Percentiles rank a stretch among this genome's conserved stretches.
Evolutionary conservation across 1,140 invertebrate species (phyloP).

Genomic region (Apocrypta bakeri): DNA sequence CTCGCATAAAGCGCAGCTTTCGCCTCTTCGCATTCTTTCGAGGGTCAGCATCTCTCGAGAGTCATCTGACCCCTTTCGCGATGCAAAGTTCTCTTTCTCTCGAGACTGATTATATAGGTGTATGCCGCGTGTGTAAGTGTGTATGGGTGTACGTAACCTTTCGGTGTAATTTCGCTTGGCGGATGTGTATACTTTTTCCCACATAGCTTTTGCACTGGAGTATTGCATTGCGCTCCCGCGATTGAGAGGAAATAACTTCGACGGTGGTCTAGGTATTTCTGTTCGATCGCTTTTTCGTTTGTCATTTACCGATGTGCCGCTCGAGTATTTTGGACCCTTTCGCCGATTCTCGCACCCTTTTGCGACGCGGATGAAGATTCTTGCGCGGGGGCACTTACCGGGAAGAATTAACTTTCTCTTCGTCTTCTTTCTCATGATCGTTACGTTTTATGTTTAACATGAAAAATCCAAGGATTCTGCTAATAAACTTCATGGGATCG

Average conservation of each 20-base stretch:
- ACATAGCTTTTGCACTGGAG: too few relatives aligned
- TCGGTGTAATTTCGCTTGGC: not conserved
- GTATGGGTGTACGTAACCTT: not conserved
- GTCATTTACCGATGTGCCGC: too few relatives aligned
- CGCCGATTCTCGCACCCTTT: not conserved
- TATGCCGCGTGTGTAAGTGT: too few relatives aligned
- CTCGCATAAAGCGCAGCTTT: not conserved
- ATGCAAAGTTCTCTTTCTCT: not conserved
- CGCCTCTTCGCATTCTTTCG: not conserved
- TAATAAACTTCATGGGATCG: not conserved
- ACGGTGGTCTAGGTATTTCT: slow-evolving; percentile 7
- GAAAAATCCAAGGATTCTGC: not conserved
- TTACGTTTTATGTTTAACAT: slow-evolving; percentile 28
- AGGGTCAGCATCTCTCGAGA: not conserved
- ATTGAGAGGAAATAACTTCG: not conserved
- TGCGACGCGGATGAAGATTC: slow-evolving; percentile 6
- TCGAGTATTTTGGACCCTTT: not conserved
- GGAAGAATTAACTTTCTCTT: too few relatives aligned
- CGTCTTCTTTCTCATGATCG: slow-evolving; percentile 8
- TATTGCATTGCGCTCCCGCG: too few relatives aligned
- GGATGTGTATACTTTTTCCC: slow-evolving; percentile 9
- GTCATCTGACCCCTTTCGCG: not conserved
- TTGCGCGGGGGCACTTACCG: not conserved
- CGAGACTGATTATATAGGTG: slow-evolving; percentile 28
- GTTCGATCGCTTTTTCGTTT: too few relatives aligned